Percentiles rank a stretch among this genome's conserved stretches.
phyloP scores from a whole-genome alignment of 1,140 invertebrate species.

The Ladona fulva region DNA sequence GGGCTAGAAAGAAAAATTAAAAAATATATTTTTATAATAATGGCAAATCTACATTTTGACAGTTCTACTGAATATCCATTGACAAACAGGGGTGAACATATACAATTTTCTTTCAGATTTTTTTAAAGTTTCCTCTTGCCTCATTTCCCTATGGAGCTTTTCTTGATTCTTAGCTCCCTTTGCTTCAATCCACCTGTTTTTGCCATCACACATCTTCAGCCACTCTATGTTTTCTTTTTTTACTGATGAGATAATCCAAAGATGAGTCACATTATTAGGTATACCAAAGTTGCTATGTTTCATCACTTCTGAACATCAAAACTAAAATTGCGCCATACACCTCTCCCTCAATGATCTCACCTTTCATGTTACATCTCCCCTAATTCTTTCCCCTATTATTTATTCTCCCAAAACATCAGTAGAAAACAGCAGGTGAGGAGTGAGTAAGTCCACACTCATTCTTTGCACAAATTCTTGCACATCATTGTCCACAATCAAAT shows the following conservation, averaged over 20 bases:
- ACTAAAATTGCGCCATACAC: background rate
- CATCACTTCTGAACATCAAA: background rate
- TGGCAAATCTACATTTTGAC: slow-evolving; percentile 5
- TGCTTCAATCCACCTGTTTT: background rate
- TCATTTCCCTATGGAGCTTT: background rate
- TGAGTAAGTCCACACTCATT: slow-evolving; percentile 9
- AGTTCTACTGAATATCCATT: slow-evolving; percentile 6
- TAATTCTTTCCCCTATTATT: background rate
- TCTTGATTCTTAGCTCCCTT: background rate
- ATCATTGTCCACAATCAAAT: slow-evolving; percentile 7
- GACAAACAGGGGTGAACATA: background rate
- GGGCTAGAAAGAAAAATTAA: slow-evolving; percentile 2
- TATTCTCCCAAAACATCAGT: background rate
- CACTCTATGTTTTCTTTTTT: background rate
- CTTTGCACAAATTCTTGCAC: background rate
- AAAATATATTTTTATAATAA: slow-evolving; percentile 6
- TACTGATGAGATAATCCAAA: background rate
- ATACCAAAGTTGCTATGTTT: background rate
- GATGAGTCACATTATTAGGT: background rate
- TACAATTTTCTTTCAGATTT: background rate
- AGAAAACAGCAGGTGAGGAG: background rate
- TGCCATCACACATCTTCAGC: background rate
- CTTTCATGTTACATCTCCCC: background rate
- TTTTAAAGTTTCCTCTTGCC: background rate
- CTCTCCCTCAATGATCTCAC: background rate